These are phyloP conservation scores for Achatina immaculata DNA, from an alignment of 1,140 invertebrate species.

Conservation along the genomic window DNA sequence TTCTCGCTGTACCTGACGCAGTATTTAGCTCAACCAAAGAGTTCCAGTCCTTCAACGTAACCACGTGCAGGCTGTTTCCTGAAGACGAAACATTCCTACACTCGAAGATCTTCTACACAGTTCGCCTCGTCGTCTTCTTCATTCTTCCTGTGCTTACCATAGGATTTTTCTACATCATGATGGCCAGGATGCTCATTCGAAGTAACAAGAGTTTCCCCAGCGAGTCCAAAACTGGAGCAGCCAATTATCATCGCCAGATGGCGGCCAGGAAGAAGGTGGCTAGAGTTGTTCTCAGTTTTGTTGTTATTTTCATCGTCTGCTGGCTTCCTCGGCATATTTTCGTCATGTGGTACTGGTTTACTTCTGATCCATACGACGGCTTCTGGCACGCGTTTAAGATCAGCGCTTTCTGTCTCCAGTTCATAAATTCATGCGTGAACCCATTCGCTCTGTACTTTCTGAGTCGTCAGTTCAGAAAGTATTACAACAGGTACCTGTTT, in stretches of 20 bases:
- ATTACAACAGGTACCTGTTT: conserved; percentile 91
- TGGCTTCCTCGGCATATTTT: conserved; percentile 85
- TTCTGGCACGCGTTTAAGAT: conserved; percentile 91
- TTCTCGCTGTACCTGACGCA: conserved; percentile 83
- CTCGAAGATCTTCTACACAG: conserved; percentile 79
- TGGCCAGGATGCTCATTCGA: conserved; percentile 86
- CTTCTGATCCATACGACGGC: conserved; percentile 82
- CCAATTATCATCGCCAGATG: conserved; percentile 77
- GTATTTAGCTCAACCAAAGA: conserved; percentile 43
- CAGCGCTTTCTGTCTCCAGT: conserved; percentile 74
- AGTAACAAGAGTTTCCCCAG: conserved; percentile 76
- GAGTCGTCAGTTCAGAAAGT: conserved; percentile 89
- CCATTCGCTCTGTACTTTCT: conserved; percentile 93
- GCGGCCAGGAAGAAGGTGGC: conserved; percentile 90
- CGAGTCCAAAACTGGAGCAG: conserved; percentile 51
- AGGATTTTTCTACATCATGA: conserved; percentile 86
- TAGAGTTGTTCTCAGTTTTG: conserved; percentile 89
- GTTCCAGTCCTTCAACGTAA: neutral
- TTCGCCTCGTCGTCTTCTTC: conserved; percentile 87
- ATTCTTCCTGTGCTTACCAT: conserved; percentile 86
- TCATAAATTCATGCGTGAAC: conserved; percentile 92
- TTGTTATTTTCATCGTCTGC: conserved; percentile 90
- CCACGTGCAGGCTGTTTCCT: conserved; percentile 74
- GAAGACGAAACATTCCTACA: conserved; percentile 80
- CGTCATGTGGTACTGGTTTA: conserved; percentile 87